Percentiles rank a stretch among this genome's conserved stretches.
Conservation (phyloP, 2,113 vertebrate genomes). For the Oostethus manadensis region DNA sequence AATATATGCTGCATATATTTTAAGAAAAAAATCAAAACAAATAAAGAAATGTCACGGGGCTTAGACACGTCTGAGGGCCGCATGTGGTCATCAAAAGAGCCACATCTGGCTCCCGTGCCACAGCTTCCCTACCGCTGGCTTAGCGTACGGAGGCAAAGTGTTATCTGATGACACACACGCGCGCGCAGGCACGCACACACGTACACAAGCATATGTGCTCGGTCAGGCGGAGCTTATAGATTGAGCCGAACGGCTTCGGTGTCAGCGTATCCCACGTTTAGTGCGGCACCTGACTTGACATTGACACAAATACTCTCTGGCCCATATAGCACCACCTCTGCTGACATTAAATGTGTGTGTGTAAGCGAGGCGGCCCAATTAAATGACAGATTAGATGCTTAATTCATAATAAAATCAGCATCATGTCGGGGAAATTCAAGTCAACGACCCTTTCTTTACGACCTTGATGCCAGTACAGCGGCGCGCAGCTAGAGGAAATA, state of each 20-base stretch:
- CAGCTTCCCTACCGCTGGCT: too few species aligned
- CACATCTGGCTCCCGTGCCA: too few species aligned
- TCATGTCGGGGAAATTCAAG: constrained; percentile 42
- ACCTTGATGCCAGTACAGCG: constrained; percentile 54
- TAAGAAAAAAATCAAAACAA: too few species aligned
- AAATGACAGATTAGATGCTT: constrained; percentile 59
- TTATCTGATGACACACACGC: constrained; percentile 57
- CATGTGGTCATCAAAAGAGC: too few species aligned
- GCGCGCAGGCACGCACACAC: constrained; percentile 13
- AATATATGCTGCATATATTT: too few species aligned
- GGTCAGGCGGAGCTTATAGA: constrained; percentile 63
- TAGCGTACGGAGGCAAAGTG: constrained; percentile 19
- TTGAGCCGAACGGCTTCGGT: constrained; percentile 59
- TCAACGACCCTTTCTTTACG: constrained; percentile 59
- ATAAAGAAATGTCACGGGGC: too few species aligned
- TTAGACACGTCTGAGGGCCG: too few species aligned
- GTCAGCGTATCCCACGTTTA: constrained; percentile 62
- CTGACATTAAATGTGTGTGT: constrained; percentile 8
- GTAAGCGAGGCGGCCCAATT: constrained; percentile 55
- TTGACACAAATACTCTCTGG: constrained; percentile 49
- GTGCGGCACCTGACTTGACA: constrained; percentile 48
- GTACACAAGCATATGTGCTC: constrained; percentile 36
- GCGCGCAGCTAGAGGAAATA: constrained; percentile 54
- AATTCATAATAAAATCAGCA: constrained; percentile 49
- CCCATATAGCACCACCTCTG: constrained; percentile 51